These are phyloP conservation scores for Anagyrus pseudococci DNA, from an alignment of 2,888 invertebrate species.

Conservation along the genomic window DNA sequence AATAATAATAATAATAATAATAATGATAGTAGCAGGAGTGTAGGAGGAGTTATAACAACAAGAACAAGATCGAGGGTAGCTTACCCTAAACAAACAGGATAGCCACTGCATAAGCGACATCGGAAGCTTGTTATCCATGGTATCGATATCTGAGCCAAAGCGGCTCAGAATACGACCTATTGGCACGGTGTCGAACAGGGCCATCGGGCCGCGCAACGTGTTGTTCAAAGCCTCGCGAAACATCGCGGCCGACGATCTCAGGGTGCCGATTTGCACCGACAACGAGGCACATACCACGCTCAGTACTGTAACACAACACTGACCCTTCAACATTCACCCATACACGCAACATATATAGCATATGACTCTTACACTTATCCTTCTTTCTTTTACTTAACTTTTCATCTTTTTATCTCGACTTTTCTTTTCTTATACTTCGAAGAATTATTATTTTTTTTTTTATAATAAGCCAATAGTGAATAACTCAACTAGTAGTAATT, in stretches of 20 bases:
- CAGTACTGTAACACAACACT: constrained; percentile 65
- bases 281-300: constrained; percentile 72
- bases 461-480: too few species aligned
- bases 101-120: constrained; percentile 52
- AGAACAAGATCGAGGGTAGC: too few species aligned
- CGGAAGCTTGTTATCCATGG: constrained; percentile 65
- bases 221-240: constrained; percentile 63
- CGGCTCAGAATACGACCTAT: constrained; percentile 70
- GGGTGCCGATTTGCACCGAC: constrained; percentile 67
- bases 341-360: too few species aligned
- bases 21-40: too few species aligned
- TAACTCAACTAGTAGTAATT: too few species aligned
- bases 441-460: too few species aligned
- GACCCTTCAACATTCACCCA: constrained; percentile 39
- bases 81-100: constrained; percentile 55
- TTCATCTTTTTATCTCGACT: too few species aligned
- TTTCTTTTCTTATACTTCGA: too few species aligned
- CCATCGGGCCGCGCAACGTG: constrained; percentile 66
- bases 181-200: constrained; percentile 71
- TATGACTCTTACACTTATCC: too few species aligned
- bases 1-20: too few species aligned
- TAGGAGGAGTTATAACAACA: too few species aligned
- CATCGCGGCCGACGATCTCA: constrained; percentile 59
- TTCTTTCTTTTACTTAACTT: too few species aligned
- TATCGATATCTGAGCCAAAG: constrained; percentile 67